Conservation (phyloP, 1,140 invertebrate species). For the Ridgeia piscesae region DNA sequence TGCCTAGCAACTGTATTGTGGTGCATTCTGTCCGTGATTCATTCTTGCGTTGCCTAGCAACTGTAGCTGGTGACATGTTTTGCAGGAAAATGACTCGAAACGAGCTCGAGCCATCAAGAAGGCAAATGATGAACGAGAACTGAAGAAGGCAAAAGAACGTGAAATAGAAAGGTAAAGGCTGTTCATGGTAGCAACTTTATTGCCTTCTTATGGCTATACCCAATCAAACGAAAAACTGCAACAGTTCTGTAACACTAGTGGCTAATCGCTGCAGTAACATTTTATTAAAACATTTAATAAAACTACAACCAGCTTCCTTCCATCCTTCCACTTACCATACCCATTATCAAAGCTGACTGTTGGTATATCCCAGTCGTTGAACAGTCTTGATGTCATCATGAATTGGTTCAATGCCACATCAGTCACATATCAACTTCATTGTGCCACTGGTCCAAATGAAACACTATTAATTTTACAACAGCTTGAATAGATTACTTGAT, state of each 20-base stretch:
- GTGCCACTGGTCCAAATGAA: neutral
- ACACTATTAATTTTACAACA: neutral
- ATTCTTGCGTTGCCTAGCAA: neutral
- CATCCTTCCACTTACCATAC: neutral
- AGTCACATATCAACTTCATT: too few species aligned
- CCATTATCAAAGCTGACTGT: too few species aligned
- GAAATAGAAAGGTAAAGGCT: slow-evolving; percentile 50
- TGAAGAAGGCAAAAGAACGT: slow-evolving; percentile 56
- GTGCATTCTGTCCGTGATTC: neutral
- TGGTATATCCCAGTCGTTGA: too few species aligned
- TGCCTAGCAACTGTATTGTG: neutral
- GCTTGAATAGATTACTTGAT: neutral
- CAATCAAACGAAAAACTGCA: neutral
- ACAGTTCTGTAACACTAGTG: too few species aligned
- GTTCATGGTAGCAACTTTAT: neutral
- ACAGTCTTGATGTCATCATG: too few species aligned
- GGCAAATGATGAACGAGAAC: slow-evolving; percentile 55
- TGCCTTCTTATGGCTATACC: neutral
- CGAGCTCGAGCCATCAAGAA: slow-evolving; percentile 56
- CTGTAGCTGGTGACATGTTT: neutral
- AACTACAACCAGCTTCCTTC: neutral
- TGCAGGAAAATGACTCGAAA: slow-evolving; percentile 59
- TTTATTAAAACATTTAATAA: too few species aligned
- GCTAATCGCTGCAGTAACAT: too few species aligned
- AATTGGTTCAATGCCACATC: too few species aligned